Evolutionary conservation across 35 echinoderm and acorn worm species (phyloP).

Genomic region (Nesometra sesokonis): DNA sequence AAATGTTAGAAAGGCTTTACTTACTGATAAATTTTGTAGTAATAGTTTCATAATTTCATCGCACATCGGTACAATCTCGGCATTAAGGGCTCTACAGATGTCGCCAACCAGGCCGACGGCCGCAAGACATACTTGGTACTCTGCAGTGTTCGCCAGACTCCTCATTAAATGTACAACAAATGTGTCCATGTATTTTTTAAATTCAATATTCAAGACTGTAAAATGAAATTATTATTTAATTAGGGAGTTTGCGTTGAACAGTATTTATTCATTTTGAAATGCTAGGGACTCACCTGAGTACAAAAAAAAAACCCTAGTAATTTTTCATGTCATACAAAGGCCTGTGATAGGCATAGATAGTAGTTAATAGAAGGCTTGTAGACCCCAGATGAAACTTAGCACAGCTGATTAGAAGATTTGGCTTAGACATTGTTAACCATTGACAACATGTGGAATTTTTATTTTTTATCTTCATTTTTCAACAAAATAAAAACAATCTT

Average conservation of each 20-base stretch:
- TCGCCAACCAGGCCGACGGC: slow-evolving; percentile 86
- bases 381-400: too few relatives aligned
- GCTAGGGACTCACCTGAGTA: slow-evolving; percentile 1
- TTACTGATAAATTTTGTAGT: slow-evolving; percentile 72
- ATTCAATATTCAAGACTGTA: slow-evolving; percentile 74
- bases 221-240: background rate
- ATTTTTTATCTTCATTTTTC: too few relatives aligned
- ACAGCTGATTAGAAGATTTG: too few relatives aligned
- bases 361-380: background rate
- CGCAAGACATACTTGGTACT: slow-evolving; percentile 88
- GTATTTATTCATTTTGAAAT: background rate
- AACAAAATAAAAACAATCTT: too few relatives aligned
- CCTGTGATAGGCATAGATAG: too few relatives aligned
- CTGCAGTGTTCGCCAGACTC: slow-evolving; percentile 57
- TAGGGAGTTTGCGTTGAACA: background rate
- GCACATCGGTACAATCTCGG: slow-evolving; percentile 59
- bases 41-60: slow-evolving; percentile 70
- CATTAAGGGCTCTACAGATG: slow-evolving; percentile 70
- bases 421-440: too few relatives aligned
- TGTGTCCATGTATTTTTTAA: slow-evolving; percentile 77
- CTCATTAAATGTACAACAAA: slow-evolving; percentile 49
- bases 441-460: too few relatives aligned
- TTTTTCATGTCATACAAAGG: too few relatives aligned
- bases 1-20: slow-evolving; percentile 1
- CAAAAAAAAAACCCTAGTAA: too few relatives aligned